These are phyloP conservation scores for Leiothrix lutea DNA, from an alignment of 2,113 vertebrate genomes.

Conservation along the genomic window DNA sequence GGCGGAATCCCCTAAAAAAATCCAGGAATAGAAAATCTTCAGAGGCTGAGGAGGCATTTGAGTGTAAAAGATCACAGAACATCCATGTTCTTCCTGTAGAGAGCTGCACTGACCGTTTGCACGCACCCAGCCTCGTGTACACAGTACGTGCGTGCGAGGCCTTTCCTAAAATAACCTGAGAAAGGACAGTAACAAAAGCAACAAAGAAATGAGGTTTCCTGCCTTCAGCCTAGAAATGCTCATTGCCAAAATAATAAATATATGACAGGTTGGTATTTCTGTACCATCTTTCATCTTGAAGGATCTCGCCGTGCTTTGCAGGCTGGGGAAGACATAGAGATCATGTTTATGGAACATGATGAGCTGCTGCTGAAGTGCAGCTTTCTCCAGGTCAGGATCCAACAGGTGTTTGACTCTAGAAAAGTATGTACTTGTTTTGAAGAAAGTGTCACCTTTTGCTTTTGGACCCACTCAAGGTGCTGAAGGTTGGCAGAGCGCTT, in stretches of 20 bases:
- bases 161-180: conserved; percentile 29
- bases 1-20: not conserved
- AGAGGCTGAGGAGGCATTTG: not conserved
- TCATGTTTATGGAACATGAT: not conserved
- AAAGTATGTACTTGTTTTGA: not conserved
- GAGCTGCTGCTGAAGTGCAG: not conserved
- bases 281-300: not conserved
- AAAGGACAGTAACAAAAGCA: not conserved
- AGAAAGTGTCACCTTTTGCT: not conserved
- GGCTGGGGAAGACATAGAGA: not conserved
- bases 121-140: not conserved
- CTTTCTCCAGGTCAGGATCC: not conserved
- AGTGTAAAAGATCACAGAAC: not conserved
- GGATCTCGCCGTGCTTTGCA: not conserved
- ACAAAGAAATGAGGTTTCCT: not conserved
- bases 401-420: not conserved
- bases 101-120: fast-evolving
- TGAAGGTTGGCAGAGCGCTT: not conserved
- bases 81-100: not conserved
- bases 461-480: not conserved
- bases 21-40: not conserved
- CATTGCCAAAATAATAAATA: not conserved
- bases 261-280: not conserved
- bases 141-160: not conserved
- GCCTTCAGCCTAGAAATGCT: not conserved